Base-by-base conservation (phyloP, 2,797 vertebrate genomes). In the Rhabdomys pumilio region DNA sequence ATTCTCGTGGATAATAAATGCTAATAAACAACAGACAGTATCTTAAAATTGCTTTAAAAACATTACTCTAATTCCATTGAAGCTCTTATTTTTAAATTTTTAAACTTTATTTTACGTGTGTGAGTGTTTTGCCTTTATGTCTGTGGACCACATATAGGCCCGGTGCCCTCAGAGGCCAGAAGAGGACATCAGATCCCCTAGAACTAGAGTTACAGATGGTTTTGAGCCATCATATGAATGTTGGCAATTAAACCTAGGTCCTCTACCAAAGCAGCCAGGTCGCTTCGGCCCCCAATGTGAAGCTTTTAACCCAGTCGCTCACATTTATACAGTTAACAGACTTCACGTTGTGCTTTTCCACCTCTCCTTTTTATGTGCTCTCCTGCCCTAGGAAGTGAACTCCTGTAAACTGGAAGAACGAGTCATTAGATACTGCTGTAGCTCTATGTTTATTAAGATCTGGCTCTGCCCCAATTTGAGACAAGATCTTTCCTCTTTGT, bases 281-380 rank as follows among this genome's bases (percentile, higher is more conserved):
- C 57, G 59, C n/a, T 38, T 34, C n/a, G 26, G 79, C 6, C 34
- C 53, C 80, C 57, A 14, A 10, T 29, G 14, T 38, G 41, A 83
- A 61, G 22, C 57, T 91, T 82, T 84, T 61, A 94, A 96, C 84
- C 7, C 44, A 75, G n/a, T 91, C 77, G 47, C 95, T 97, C 76
- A 94, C 38, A 22, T 82, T 91, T 9, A 41, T 95, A 44, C 94
- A 50, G 90, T 95, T 96, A 96, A 94, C 44, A 77, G 34, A 96
- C 12, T 89, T 86, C n/a, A 77, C 59, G 59, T 82, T 95, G 94
- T 83, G 53, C 38, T 59, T 90, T 31, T 91, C 53, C 50, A 2
- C 22, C 73, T 96, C 63, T 89, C 79, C 24, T 79, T 92, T 89
- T 89, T 85, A 81, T 88, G 34, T 94, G 41, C 63, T 90, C 69